Conservation (phyloP, 2,888 invertebrate genomes). For the Fragum fragum region DNA sequence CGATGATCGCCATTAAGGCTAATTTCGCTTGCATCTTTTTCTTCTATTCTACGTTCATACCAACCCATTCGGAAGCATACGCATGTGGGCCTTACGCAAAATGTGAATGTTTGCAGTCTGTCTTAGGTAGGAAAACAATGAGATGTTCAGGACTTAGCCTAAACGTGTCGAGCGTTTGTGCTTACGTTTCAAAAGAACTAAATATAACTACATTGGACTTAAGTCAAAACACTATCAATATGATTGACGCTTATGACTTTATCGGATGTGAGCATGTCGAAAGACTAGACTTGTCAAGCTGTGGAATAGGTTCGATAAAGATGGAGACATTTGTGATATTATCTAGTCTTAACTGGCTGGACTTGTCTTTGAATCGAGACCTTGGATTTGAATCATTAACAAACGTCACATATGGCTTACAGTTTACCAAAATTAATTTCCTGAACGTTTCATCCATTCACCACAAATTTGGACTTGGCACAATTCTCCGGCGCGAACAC, state of each 20-base stretch:
- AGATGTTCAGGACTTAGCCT: no score
- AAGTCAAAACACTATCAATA: not conserved
- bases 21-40: no score
- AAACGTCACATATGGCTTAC: constrained; percentile 55
- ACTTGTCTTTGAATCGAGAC: constrained; percentile 45
- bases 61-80: no score
- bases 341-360: constrained; percentile 20
- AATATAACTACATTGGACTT: no score
- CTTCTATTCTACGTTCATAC: no score
- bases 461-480: constrained; percentile 46
- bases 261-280: not conserved
- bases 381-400: constrained; percentile 37
- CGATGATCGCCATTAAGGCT: no score
- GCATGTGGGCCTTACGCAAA: no score
- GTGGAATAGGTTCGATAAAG: not conserved
- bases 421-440: constrained; percentile 41
- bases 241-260: not conserved
- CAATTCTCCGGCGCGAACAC: constrained; percentile 29
- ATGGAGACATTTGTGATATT: not conserved
- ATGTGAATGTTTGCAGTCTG: no score
- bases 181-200: no score
- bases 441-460: constrained; percentile 45
- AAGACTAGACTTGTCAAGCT: not conserved
- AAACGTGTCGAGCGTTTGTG: no score
- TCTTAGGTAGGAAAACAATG: no score